Percentiles rank a stretch among this genome's conserved stretches.
These are phyloP conservation scores for Percina caprodes DNA, from an alignment of 2,113 vertebrate genomes.

Conservation along the genomic window DNA sequence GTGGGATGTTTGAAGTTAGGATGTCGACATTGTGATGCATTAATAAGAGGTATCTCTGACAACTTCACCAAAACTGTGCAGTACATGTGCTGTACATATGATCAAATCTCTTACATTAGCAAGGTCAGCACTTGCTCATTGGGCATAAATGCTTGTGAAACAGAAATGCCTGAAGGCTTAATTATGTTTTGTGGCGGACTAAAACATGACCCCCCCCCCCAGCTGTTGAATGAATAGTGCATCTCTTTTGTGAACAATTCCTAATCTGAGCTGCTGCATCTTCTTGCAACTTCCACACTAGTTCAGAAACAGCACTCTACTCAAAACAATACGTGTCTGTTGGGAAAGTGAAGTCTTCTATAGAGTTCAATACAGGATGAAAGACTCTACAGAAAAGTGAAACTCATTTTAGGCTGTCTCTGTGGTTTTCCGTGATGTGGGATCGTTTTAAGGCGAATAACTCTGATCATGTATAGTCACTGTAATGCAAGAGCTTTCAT, in stretches of 20 bases:
- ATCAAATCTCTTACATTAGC: slow-evolving; percentile 34
- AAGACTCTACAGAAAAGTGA: slow-evolving; percentile 6
- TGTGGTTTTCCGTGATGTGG: slow-evolving; percentile 11
- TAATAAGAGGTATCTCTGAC: slow-evolving; percentile 11
- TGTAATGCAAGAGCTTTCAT: slow-evolving; percentile 2
- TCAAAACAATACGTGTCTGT: slow-evolving; percentile 18
- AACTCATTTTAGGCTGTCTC: background rate
- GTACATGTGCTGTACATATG: background rate
- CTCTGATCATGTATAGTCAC: background rate
- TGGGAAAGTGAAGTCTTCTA: slow-evolving; percentile 5
- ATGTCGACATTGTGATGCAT: slow-evolving; percentile 21
- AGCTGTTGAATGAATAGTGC: background rate
- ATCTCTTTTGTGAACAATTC: slow-evolving; percentile 2
- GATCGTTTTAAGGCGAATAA: background rate
- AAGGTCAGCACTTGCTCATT: slow-evolving; percentile 59
- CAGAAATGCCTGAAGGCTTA: slow-evolving; percentile 10
- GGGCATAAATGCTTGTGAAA: slow-evolving; percentile 9
- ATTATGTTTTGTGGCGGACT: slow-evolving; percentile 10
- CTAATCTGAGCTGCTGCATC: slow-evolving; percentile 4
- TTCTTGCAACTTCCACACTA: slow-evolving; percentile 23
- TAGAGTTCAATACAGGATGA: background rate
- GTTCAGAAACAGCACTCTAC: slow-evolving; percentile 14
- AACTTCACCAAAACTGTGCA: slow-evolving; percentile 23
- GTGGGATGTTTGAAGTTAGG: background rate
- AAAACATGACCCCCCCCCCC: background rate